Evolutionary conservation across 2,113 vertebrate species (phyloP), one percentile per base, ranked within the genome.

Genomic region (Microtus pennsylvanicus): DNA sequence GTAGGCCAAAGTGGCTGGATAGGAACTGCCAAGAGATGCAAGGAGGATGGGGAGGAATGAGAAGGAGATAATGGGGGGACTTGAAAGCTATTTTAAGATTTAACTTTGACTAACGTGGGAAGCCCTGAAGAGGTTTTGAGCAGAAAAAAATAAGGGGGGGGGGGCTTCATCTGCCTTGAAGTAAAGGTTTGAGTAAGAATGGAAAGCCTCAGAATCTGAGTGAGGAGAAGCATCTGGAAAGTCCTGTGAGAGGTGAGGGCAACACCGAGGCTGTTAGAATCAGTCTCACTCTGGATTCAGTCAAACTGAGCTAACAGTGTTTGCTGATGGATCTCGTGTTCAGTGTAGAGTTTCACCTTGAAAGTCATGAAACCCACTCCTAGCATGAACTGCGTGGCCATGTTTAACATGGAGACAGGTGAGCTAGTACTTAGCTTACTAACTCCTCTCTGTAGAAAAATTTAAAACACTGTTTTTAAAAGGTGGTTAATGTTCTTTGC

Each of bases 371-470:
- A 96, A 94, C 92, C 85, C 63, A 87, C 38, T 61, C 28, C 96
- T 86, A 61, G 69, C 76, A 78, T 77, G 67, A 95, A 38, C 65
- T 35, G 21, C 30, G 42, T 30, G 77, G 45, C 26, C 50, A 2
- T 94, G 74, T 58, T 89, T 78, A 94, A 91, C 19, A 81, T 1
- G 12, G 95, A 96, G n/a, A 91, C 5, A 52, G 91, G 28, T 47
- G 75, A 93, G 35, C 22, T 11, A 87, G 70, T 75, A 93, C 47
- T 75, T 77, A 94, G 50, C n/a, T 95, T 86, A 94, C 58, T 74
- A 91, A 91, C 35, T 93, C 12, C 67, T 80, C 45, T 93, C 93
- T 83, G 58, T 19, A 80, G 30, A 91, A 88, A 97, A 94, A 91
- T 47, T 75, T 83, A 89, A 95, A 72, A 69, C 50, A 87, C 45